Base-by-base conservation (phyloP, 2,888 invertebrate genomes). In the Timandra comae region DNA sequence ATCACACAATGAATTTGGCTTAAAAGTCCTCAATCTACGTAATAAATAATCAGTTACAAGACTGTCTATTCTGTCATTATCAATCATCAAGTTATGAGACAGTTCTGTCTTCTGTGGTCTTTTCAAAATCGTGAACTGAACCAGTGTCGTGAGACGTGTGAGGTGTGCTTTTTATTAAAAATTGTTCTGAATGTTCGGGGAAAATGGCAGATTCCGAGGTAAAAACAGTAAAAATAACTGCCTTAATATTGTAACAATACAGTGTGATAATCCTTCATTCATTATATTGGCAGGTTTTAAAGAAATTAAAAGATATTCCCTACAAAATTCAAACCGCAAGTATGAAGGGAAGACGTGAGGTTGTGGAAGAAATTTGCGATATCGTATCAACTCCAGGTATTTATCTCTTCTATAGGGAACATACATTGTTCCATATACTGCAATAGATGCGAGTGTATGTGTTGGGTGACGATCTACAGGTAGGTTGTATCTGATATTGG, bases 321-420 rank as follows among this genome's bases (percentile, higher is more conserved):
- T 88, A 88, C 68, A 89, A 88, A 76, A 88, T 93, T 58, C 92
- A 93, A 72, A 90, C 91, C 59, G 88, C 92, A 48, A 92, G 91
- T 77, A 81, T 90, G 64, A 91, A 89, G 63, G 91, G 90, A 62
- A 87, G 93, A 62, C 89, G 88, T 64, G 84, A 88, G 67, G 87
- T 91, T 58, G 81, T 92, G 44, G 75, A 89, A 56, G 89, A 90
- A 84, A 90, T 93, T 68, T 88, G 88, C 60, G 82, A 88, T 72
- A 90, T 93, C 68, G 85, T 94, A 67, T 86, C 89, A 61, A 90
- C 91, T 68, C 89, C 92, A 79, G 93, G 95, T 95, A 48, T 42
- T 40, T 42, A 12, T 12, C 11, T 32, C 8, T 26, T 10, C 20
- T 9, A n/a, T 35, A 19, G 7, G 16, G 3, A 16, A 16, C 4